These are phyloP conservation scores for Arrhamphus sclerolepis DNA, from an alignment of 2,797 vertebrate genomes.

Conservation along the genomic window DNA sequence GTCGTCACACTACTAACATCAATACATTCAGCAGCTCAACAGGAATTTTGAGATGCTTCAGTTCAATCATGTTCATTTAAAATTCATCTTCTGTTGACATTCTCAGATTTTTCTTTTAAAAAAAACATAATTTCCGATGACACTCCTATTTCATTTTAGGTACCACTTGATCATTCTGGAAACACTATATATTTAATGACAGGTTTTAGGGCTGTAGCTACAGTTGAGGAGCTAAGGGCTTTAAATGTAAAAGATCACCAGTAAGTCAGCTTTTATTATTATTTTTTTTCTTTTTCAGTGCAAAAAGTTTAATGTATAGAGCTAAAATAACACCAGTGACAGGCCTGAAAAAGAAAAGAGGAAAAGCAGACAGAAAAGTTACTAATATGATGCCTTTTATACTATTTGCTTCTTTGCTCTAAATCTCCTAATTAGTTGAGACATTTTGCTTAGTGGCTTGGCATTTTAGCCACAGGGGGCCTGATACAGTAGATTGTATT, in stretches of 20 bases:
- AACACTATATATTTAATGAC: background rate
- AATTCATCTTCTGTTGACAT: too few species aligned
- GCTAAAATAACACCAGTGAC: constrained; percentile 2
- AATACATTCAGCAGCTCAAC: background rate
- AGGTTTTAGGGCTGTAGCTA: constrained; percentile 1
- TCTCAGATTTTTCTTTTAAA: too few species aligned
- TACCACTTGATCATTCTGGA: too few species aligned
- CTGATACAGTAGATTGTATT: constrained; percentile 71
- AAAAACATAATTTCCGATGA: too few species aligned
- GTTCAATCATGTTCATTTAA: too few species aligned
- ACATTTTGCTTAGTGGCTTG: constrained; percentile 76
- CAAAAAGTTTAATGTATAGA: constrained; percentile 5
- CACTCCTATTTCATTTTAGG: too few species aligned
- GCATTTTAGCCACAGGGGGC: constrained; percentile 72
- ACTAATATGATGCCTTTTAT: constrained; percentile 56
- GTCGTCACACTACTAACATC: background rate
- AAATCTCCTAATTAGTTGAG: constrained; percentile 70
- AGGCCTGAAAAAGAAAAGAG: constrained; percentile 7
- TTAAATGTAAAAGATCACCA: background rate
- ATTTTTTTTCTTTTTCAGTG: constrained; percentile 7
- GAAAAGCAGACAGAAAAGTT: constrained; percentile 18
- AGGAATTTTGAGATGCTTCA: too few species aligned
- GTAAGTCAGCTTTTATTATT: background rate
- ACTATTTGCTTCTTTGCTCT: constrained; percentile 44
- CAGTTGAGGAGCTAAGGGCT: background rate